Conservation (phyloP, 2,888 invertebrate species). For the Horisme vitalbata region DNA sequence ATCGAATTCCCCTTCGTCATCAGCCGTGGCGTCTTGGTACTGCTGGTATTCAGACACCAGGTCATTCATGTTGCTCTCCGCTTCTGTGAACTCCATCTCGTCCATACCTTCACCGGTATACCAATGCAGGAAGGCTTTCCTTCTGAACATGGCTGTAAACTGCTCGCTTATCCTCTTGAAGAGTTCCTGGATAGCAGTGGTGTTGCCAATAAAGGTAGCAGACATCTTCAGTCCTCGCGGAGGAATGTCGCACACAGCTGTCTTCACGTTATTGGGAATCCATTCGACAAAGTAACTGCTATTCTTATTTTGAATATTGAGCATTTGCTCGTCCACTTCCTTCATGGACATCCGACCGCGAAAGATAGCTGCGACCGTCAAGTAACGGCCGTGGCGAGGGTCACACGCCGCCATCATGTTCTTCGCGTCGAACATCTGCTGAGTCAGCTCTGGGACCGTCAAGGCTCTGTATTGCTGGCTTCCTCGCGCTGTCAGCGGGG, state of each 20-base stretch:
- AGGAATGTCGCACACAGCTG: constrained; percentile 91
- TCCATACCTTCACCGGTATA: constrained; percentile 98
- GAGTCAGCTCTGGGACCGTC: constrained; percentile 94
- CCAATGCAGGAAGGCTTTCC: constrained; percentile 98
- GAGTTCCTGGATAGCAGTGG: constrained; percentile 92
- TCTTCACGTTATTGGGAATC: constrained; percentile 92
- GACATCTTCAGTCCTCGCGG: constrained; percentile 90
- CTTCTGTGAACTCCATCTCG: constrained; percentile 97
- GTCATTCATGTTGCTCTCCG: constrained; percentile 96
- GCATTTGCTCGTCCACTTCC: constrained; percentile 92
- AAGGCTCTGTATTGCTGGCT: constrained; percentile 93
- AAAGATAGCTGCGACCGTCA: constrained; percentile 95
- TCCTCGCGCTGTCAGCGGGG: constrained; percentile 89
- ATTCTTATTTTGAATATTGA: constrained; percentile 90
- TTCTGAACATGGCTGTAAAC: constrained; percentile 95
- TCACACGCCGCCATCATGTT: constrained; percentile 99
- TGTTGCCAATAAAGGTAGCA: constrained; percentile 93
- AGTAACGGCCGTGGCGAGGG: constrained; percentile 93
- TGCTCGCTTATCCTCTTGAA: constrained; percentile 94
- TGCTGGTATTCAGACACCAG: constrained; percentile 95
- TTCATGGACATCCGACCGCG: constrained; percentile 96
- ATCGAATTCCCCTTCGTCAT: constrained; percentile 92
- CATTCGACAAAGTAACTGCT: constrained; percentile 90
- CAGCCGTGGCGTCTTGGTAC: constrained; percentile 94
- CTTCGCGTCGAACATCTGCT: constrained; percentile 96